Evolutionary conservation across 1,140 invertebrate genomes (phyloP).

Genomic region (Calliphora vicina): DNA sequence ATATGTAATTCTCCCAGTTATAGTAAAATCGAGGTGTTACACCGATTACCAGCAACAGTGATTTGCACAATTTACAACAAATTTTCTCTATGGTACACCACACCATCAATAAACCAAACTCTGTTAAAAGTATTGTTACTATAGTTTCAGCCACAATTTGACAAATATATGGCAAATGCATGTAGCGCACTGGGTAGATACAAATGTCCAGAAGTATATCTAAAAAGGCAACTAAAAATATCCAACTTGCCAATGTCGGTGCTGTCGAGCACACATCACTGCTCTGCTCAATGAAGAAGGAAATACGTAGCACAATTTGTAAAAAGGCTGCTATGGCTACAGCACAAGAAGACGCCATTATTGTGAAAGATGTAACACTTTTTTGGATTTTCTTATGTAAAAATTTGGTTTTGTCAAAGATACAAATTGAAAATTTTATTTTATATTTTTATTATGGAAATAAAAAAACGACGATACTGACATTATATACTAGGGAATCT

Average conservation of each 20-base stretch:
- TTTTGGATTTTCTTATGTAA: no score
- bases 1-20: constrained; percentile 29
- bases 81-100: constrained; percentile 39
- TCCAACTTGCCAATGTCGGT: constrained; percentile 36
- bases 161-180: constrained; percentile 35
- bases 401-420: not conserved
- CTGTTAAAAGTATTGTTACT: constrained; percentile 28
- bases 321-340: constrained; percentile 25
- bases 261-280: constrained; percentile 28
- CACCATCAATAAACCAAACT: constrained; percentile 32
- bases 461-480: not conserved
- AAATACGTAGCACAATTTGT: constrained; percentile 35
- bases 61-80: constrained; percentile 28
- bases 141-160: constrained; percentile 35
- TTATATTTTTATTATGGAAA: not conserved
- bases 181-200: constrained; percentile 36
- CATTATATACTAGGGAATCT: no score
- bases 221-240: constrained; percentile 37
- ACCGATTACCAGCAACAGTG: constrained; percentile 14
- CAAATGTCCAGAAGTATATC: constrained; percentile 36
- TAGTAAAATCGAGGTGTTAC: not conserved
- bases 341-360: constrained; percentile 22
- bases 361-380: not conserved
- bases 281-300: constrained; percentile 35
- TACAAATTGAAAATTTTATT: not conserved